A percentile compares a stretch with the other conserved stretches of the same genome.
Conservation (phyloP, 1,140 invertebrate species). For the Rhagoletis zephyria region DNA sequence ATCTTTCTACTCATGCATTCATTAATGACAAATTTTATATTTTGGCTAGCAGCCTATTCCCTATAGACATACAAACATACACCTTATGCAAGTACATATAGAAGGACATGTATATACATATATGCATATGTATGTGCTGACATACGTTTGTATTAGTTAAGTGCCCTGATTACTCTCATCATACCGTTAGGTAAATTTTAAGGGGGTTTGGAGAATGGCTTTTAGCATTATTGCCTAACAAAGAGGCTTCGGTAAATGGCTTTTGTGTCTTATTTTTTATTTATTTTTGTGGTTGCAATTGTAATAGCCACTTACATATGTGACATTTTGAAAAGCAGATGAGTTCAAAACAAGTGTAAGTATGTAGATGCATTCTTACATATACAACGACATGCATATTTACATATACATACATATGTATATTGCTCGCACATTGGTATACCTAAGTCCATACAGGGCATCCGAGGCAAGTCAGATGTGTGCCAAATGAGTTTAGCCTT, state of each 20-base stretch:
- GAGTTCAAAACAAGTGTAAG: no score
- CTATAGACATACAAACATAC: no score
- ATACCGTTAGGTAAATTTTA: neutral
- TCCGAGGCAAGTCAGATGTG: no score
- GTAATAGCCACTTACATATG: neutral
- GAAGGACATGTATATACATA: neutral
- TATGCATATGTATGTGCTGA: neutral
- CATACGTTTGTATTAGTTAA: neutral
- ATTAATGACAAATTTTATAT: neutral
- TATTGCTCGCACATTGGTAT: no score
- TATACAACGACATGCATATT: neutral
- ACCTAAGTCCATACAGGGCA: no score
- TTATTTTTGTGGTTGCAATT: neutral
- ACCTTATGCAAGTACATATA: neutral
- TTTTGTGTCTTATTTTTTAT: neutral
- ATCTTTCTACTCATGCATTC: neutral
- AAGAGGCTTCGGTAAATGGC: neutral
- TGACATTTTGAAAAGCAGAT: no score
- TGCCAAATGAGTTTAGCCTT: neutral
- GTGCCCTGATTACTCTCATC: neutral
- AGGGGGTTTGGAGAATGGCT: neutral
- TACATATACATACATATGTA: no score
- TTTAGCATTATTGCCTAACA: constrained; percentile 35
- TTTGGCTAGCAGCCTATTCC: neutral
- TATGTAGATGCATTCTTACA: neutral